Percentiles rank a stretch among this genome's conserved stretches.
Conservation (phyloP, 2,113 vertebrate genomes). For the Daphoenositta chrysoptera region DNA sequence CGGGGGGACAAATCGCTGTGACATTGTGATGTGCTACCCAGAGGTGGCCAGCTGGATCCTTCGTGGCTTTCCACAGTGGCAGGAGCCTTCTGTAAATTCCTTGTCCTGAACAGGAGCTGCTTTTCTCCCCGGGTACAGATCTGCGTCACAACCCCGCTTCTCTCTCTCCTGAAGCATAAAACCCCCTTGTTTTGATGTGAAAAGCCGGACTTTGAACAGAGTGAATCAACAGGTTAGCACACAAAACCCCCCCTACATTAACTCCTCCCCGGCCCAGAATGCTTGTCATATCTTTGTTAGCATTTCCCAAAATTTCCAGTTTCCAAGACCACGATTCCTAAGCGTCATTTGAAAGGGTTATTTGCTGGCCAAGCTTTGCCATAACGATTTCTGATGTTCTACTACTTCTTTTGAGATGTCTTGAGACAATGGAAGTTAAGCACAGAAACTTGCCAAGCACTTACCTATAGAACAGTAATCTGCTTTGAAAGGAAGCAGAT, state of each 20-base stretch:
- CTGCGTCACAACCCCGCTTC: background rate
- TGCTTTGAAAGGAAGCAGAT: background rate
- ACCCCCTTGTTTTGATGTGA: background rate
- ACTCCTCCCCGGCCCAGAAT: background rate
- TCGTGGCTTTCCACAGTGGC: background rate
- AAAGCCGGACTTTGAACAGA: background rate
- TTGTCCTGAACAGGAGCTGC: background rate
- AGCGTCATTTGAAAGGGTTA: background rate
- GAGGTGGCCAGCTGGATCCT: background rate
- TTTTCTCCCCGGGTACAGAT: background rate
- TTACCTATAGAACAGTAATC: background rate
- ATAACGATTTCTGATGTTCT: background rate
- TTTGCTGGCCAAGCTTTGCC: background rate
- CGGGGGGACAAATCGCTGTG: background rate
- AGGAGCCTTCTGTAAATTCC: background rate
- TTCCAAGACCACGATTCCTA: background rate
- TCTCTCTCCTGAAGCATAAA: background rate
- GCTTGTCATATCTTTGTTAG: background rate
- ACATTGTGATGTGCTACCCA: no score
- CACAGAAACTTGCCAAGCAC: background rate
- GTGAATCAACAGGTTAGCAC: background rate
- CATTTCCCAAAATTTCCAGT: background rate
- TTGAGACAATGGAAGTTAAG: background rate
- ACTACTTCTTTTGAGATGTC: background rate
- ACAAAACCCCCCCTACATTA: no score